Percentiles rank a stretch among this genome's conserved stretches.
Evolutionary conservation across 2,888 invertebrate genomes (phyloP).

Genomic region (Melipona beecheii): DNA sequence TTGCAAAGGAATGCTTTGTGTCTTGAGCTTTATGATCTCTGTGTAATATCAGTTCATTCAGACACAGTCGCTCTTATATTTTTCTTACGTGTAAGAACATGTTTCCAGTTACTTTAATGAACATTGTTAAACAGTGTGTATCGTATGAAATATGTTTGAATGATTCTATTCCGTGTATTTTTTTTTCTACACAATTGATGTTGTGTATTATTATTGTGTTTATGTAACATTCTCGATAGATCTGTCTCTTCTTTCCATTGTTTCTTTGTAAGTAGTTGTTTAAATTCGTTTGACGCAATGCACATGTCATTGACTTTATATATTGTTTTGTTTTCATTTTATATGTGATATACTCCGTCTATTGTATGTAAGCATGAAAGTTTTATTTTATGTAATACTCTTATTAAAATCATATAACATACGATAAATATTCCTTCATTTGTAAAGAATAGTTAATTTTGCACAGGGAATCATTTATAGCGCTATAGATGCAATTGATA

Average conservation of each 20-base stretch:
- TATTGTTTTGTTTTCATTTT: constrained; percentile 13
- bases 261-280: neutral
- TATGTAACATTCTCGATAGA: neutral
- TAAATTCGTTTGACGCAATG: neutral
- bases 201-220: constrained; percentile 6
- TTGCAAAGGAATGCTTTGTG: constrained; percentile 35
- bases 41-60: constrained; percentile 24
- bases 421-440: neutral
- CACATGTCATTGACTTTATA: neutral
- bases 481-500: neutral
- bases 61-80: neutral
- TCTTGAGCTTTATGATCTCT: constrained; percentile 34
- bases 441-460: constrained; percentile 9
- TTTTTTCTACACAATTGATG: constrained; percentile 10
- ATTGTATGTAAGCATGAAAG: constrained; percentile 22
- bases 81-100: neutral
- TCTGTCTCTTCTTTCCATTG: neutral
- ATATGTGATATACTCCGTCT: neutral
- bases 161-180: constrained; percentile 1
- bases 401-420: constrained; percentile 6
- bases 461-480: constrained; percentile 5
- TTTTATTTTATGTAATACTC: constrained; percentile 25
- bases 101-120: neutral
- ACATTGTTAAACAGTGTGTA: neutral
- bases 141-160: constrained; percentile 1